A percentile compares a stretch with the other conserved stretches of the same genome.
These are phyloP conservation scores for Hippopotamyrus pictus DNA, from an alignment of 2,797 vertebrate species.

Conservation along the genomic window DNA sequence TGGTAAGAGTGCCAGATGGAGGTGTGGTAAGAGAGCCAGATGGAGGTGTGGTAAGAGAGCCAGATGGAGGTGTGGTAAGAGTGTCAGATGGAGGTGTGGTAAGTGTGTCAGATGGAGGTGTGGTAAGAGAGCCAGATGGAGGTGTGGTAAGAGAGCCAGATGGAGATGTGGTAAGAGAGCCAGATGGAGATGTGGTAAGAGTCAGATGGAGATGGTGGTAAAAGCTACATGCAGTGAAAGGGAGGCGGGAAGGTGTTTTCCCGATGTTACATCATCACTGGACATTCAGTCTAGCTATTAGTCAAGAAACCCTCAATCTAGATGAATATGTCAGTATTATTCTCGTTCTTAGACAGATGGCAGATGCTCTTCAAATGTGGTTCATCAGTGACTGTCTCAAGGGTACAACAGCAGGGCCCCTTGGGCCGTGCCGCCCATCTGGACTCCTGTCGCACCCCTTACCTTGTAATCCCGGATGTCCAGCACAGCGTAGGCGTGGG, in stretches of 20 bases:
- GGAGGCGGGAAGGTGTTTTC: neutral
- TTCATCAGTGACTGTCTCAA: neutral
- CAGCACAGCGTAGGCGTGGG: constrained; percentile 92
- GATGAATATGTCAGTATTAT: neutral
- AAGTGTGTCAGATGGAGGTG: neutral
- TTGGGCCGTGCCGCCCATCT: neutral
- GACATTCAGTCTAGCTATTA: neutral
- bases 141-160: neutral
- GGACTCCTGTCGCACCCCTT: constrained; percentile 11
- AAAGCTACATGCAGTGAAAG: neutral
- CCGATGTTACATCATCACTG: neutral
- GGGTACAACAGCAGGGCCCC: neutral
- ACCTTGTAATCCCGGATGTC: constrained; percentile 97
- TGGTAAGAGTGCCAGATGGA: too few relatives aligned
- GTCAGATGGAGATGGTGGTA: neutral
- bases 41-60: neutral
- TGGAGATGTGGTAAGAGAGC: too few relatives aligned
- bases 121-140: neutral
- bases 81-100: too few relatives aligned
- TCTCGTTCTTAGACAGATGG: neutral
- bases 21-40: neutral
- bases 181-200: too few relatives aligned
- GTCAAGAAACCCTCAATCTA: neutral
- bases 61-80: too few relatives aligned
- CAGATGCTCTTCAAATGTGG: neutral